phyloP scores from a whole-genome alignment of 2,797 vertebrate genomes.

The Tympanoctomys barrerae region DNA sequence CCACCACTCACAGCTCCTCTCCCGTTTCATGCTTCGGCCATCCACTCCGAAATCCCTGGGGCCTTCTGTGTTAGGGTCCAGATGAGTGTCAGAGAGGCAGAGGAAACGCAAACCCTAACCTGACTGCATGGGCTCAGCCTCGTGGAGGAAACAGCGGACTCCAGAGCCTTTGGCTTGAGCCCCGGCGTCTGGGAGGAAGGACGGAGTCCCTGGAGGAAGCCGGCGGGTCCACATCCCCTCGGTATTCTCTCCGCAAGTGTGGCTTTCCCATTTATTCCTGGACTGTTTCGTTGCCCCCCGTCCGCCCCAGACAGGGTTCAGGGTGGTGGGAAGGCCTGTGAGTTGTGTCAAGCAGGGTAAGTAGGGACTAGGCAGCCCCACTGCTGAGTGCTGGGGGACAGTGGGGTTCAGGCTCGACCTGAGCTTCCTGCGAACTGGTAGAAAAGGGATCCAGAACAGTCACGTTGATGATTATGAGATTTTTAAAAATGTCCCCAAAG shows the following conservation, averaged over 20 bases:
- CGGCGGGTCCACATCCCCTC: fast-evolving
- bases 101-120: not conserved
- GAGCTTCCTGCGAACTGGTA: not conserved
- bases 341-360: not conserved
- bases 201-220: not conserved
- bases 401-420: too few species aligned
- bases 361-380: not conserved
- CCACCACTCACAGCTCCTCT: not conserved
- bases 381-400: not conserved
- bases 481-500: not conserved
- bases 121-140: not conserved
- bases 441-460: not conserved
- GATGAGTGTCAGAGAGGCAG: too few species aligned
- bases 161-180: too few species aligned
- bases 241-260: not conserved
- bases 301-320: not conserved
- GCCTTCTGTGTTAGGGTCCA: not conserved
- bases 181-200: not conserved
- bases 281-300: not conserved
- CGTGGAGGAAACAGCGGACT: not conserved
- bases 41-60: not conserved
- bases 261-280: not conserved
- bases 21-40: not conserved
- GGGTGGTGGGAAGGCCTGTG: not conserved
- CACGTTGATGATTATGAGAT: not conserved